These are phyloP conservation scores for Tenualosa thibaudeaui DNA, from an alignment of 2,797 vertebrate genomes.

Conservation along the genomic window DNA sequence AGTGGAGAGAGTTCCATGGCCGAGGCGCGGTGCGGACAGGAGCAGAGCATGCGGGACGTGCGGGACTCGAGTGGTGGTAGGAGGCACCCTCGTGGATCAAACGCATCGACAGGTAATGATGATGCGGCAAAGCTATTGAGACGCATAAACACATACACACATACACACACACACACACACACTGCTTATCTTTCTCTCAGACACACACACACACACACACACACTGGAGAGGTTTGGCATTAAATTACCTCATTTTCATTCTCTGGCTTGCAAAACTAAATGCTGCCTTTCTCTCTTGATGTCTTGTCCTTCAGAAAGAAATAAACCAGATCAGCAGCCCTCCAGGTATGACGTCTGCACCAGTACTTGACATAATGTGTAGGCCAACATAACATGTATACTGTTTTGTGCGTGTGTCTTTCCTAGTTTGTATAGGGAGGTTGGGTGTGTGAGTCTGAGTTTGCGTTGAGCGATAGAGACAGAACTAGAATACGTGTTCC, in stretches of 20 bases:
- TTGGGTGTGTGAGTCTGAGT: background rate
- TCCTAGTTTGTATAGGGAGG: background rate
- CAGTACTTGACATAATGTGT: background rate
- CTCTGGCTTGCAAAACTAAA: background rate
- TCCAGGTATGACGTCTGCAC: slow-evolving; percentile 68
- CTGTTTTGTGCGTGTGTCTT: background rate
- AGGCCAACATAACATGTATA: background rate
- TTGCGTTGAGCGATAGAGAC: background rate
- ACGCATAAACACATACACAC: background rate
- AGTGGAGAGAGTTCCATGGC: slow-evolving; percentile 69
- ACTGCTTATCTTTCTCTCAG: background rate
- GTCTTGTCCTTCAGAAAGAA: slow-evolving; percentile 69
- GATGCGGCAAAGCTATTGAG: background rate
- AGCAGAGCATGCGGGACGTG: slow-evolving; percentile 78
- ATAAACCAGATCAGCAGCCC: slow-evolving; percentile 83
- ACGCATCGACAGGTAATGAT: slow-evolving; percentile 67
- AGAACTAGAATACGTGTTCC: background rate
- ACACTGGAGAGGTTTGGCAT: slow-evolving; percentile 1
- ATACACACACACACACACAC: background rate
- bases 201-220: background rate
- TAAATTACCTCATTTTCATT: background rate
- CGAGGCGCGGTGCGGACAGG: slow-evolving; percentile 80
- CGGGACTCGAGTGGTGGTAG: slow-evolving; percentile 55
- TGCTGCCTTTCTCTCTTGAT: background rate
- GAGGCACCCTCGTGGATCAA: slow-evolving; percentile 63